Conservation (phyloP, 2,888 invertebrate species). For the Cerastis rubricosa region DNA sequence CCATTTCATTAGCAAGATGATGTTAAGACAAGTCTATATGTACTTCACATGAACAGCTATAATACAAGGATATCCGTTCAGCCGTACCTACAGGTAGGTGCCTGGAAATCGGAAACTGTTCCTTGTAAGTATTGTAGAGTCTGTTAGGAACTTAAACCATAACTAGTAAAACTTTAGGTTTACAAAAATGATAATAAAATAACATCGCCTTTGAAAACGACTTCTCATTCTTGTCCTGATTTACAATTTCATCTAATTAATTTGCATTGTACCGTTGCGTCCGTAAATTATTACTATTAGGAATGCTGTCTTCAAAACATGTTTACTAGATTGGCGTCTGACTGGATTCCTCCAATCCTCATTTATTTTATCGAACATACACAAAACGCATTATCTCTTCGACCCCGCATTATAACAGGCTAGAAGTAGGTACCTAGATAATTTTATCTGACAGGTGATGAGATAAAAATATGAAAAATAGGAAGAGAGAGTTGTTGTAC, state of each 20-base stretch:
- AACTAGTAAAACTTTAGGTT: neutral
- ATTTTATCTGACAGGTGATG: neutral
- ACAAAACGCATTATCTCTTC: neutral
- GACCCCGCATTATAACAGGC: neutral
- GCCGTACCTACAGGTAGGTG: neutral
- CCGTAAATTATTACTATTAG: neutral
- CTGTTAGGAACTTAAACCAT: neutral
- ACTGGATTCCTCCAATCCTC: constrained; percentile 30
- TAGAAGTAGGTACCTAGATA: no score
- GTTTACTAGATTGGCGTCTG: constrained; percentile 14
- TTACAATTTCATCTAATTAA: neutral
- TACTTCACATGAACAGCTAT: neutral
- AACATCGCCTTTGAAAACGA: neutral
- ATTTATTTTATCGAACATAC: constrained; percentile 15
- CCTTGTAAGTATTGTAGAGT: neutral
- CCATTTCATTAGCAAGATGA: neutral
- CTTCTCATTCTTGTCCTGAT: neutral
- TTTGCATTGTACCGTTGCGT: constrained; percentile 22
- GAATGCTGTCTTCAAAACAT: constrained; percentile 42
- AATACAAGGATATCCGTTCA: neutral
- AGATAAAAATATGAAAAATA: neutral
- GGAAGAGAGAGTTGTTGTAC: neutral
- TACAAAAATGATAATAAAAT: neutral
- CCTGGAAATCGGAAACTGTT: neutral
- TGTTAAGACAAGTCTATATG: neutral